A percentile compares a stretch with the other conserved stretches of the same genome.
These are phyloP conservation scores for Lasioglossum baleicum DNA, from an alignment of 1,140 invertebrate genomes.

Conservation along the genomic window DNA sequence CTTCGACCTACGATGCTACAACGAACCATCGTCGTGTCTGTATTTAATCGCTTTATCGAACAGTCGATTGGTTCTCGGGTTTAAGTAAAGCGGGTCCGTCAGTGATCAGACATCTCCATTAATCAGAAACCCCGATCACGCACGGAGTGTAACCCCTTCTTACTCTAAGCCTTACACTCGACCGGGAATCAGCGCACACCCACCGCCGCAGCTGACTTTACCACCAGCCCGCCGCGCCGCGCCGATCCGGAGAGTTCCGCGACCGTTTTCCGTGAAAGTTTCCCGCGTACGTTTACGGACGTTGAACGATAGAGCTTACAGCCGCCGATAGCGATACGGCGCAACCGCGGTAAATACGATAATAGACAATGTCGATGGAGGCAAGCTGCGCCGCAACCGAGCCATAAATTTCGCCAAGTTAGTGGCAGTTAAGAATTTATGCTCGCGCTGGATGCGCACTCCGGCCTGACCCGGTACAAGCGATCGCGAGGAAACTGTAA, in stretches of 20 bases:
- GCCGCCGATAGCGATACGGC: slow-evolving; percentile 27
- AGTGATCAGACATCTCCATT: slow-evolving; percentile 3
- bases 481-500: background rate
- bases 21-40: too few relatives aligned
- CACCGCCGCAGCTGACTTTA: background rate
- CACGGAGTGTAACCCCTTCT: background rate
- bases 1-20: too few relatives aligned
- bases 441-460: background rate
- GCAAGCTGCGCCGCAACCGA: background rate
- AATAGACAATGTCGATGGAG: slow-evolving; percentile 32
- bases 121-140: background rate
- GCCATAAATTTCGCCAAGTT: slow-evolving; percentile 43
- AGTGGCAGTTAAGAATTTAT: slow-evolving; percentile 41
- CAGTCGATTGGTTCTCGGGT: background rate
- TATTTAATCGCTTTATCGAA: too few relatives aligned
- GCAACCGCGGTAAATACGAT: slow-evolving; percentile 43
- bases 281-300: background rate
- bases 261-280: background rate
- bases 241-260: background rate
- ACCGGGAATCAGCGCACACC: background rate
- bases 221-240: too few relatives aligned
- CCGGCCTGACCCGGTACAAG: background rate
- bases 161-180: background rate
- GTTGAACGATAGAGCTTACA: slow-evolving; percentile 30
- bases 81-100: slow-evolving; percentile 1